phyloP scores from a whole-genome alignment of 2,888 invertebrate genomes.

The Antheraea assamensis region DNA sequence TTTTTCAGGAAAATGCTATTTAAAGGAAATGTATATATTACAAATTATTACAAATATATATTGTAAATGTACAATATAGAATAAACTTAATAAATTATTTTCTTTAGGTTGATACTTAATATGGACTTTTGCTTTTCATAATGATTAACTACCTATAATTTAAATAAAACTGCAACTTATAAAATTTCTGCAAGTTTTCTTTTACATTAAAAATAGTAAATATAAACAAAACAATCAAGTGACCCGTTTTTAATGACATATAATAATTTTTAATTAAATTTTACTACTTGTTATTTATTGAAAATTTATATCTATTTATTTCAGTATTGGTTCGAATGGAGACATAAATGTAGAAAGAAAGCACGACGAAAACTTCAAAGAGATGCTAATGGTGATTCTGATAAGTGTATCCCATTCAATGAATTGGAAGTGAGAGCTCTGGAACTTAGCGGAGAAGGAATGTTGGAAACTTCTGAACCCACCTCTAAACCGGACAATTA shows the following conservation, averaged over 20 bases:
- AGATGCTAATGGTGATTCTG: constrained; percentile 44
- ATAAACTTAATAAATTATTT: neutral
- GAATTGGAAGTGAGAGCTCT: constrained; percentile 69
- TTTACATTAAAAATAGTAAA: neutral
- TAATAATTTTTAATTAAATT: neutral
- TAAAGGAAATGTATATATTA: neutral
- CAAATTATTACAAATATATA: no score
- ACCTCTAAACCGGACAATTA: constrained; percentile 52
- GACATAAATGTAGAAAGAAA: constrained; percentile 71
- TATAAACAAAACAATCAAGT: neutral
- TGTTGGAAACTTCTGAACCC: constrained; percentile 39
- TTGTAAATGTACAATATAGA: neutral
- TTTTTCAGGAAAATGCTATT: neutral
- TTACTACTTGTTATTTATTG: no score
- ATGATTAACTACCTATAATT: neutral
- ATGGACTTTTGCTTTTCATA: neutral
- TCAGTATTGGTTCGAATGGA: constrained; percentile 76
- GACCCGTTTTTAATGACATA: neutral
- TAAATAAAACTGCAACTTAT: neutral
- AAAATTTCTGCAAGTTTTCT: neutral
- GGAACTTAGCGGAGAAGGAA: constrained; percentile 57
- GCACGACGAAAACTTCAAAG: constrained; percentile 54
- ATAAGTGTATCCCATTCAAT: constrained; percentile 60
- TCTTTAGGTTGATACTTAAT: constrained; percentile 7
- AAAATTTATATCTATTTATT: constrained; percentile 28